Evolutionary conservation across 2,113 vertebrate genomes (phyloP), one percentile per base, ranked within the genome.

Genomic region (Muntiacus muntjak): DNA sequence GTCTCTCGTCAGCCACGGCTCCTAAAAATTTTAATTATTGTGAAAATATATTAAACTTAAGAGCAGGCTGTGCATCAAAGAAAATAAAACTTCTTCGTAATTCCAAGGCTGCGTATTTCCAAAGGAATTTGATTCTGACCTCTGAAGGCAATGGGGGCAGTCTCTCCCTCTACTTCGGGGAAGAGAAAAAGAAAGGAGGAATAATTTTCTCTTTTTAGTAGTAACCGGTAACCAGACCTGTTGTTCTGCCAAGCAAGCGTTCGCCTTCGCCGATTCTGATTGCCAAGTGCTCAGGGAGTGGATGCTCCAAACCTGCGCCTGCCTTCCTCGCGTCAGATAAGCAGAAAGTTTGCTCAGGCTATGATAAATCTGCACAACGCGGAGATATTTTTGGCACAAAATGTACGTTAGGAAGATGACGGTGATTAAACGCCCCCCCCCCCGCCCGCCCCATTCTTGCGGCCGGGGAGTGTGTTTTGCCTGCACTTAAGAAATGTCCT

Each of bases 261-360:
- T 93, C 36, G 14, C 47, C 93, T 87, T 87, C 36, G 21, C 50
- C 5, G 47, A 60, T 52, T 86, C 89, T 54, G 96, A 87, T 91
- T 94, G 74, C 64, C 83, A 71, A 86, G 95, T 45, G 94, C 86
- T 93, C 28, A 47, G 95, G 67, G 87, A 95, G 78, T 79, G 78
- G 78, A 10, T 25, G 60, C 67, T 52, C 33, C 79, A 91, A 93
- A 95, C 67, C 83, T 83, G 60, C 78, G 89, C 87, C 87, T 78
- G 89, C 87, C 87, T 96, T 87, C 89, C 85, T 97, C 89, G 74
- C 60, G 94, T 83, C 87, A 82, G 96, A 97, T 47, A 82, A 89
- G 94, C 89, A 64, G 25, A 93, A 98, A 97, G 97, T 98, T 97
- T 97, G 94, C 93, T 92, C 84, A 62, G 87, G 91, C 74, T 17